phyloP scores from a whole-genome alignment of 2,888 invertebrate species.

The Drosophila phalerata region DNA sequence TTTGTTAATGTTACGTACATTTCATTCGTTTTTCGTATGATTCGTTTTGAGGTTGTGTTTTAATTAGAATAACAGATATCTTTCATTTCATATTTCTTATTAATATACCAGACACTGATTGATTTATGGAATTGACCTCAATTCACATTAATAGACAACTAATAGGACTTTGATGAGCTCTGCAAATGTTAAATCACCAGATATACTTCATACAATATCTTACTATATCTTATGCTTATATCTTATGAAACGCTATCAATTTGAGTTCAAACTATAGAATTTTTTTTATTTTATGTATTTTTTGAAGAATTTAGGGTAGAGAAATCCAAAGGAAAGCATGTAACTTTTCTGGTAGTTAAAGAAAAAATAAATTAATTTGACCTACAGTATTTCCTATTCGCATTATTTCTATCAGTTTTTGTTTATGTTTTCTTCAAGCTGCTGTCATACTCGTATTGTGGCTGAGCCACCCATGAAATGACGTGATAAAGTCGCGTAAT shows the following conservation, averaged over 20 bases:
- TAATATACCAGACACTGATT: slow-evolving; percentile 28
- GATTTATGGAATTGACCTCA: slow-evolving; percentile 54
- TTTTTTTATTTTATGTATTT: too few species aligned
- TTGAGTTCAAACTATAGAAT: too few species aligned
- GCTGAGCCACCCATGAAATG: slow-evolving; percentile 61
- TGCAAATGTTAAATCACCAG: slow-evolving; percentile 9
- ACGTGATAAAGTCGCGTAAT: slow-evolving; percentile 78
- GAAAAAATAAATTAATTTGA: too few species aligned
- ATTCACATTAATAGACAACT: slow-evolving; percentile 26
- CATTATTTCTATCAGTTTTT: background rate
- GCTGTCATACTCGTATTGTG: slow-evolving; percentile 19
- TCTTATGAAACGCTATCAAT: too few species aligned
- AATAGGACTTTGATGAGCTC: slow-evolving; percentile 1
- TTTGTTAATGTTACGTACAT: slow-evolving; percentile 34
- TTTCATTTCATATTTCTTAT: slow-evolving; percentile 29
- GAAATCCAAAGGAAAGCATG: too few species aligned
- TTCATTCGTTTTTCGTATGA: slow-evolving; percentile 7
- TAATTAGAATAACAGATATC: slow-evolving; percentile 41
- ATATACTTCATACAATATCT: slow-evolving; percentile 1
- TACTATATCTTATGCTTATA: too few species aligned
- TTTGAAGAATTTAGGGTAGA: too few species aligned
- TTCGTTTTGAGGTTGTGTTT: slow-evolving; percentile 22
- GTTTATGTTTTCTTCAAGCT: background rate
- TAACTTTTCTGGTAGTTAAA: too few species aligned
- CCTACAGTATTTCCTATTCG: background rate